A percentile compares a stretch with the other conserved stretches of the same genome.
Evolutionary conservation across 1,140 invertebrate species (phyloP).

Genomic region (Meloidogyne hapla): DNA sequence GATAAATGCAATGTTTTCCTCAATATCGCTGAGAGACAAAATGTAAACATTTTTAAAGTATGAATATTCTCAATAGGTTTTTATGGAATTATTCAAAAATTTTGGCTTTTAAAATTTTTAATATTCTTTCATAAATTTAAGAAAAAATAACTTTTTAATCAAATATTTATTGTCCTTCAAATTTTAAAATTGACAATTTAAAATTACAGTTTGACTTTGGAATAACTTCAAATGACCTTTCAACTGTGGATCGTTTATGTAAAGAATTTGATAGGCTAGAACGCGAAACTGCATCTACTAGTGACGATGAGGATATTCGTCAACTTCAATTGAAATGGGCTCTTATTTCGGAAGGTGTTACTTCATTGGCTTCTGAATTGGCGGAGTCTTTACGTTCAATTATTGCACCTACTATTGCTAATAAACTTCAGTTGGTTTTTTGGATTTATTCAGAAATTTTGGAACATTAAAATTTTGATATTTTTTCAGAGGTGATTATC

Average conservation of each 20-base stretch:
- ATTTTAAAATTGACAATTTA: neutral
- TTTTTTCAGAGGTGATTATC: constrained; percentile 79
- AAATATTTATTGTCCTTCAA: no score
- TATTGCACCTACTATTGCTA: constrained; percentile 88
- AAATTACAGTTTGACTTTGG: neutral
- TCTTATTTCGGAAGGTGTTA: constrained; percentile 69
- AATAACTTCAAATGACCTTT: neutral
- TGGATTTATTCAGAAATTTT: constrained; percentile 25
- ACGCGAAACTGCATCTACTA: neutral
- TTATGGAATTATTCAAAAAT: no score
- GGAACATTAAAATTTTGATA: neutral
- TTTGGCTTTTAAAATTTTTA: neutral
- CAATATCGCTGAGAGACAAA: neutral
- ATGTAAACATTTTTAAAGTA: neutral
- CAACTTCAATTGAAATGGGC: constrained; percentile 65
- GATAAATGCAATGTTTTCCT: neutral
- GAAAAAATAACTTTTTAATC: no score
- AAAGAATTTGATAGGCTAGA: constrained; percentile 15
- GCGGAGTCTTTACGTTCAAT: constrained; percentile 89
- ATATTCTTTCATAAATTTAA: no score
- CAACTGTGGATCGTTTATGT: neutral
- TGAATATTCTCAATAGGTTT: no score
- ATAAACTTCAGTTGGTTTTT: constrained; percentile 72
- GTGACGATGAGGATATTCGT: neutral
- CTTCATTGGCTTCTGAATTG: constrained; percentile 78